Evolutionary conservation across 92 coral and sea anemone genomes (phyloP).

Genomic region (Epizoanthus illoricatus): DNA sequence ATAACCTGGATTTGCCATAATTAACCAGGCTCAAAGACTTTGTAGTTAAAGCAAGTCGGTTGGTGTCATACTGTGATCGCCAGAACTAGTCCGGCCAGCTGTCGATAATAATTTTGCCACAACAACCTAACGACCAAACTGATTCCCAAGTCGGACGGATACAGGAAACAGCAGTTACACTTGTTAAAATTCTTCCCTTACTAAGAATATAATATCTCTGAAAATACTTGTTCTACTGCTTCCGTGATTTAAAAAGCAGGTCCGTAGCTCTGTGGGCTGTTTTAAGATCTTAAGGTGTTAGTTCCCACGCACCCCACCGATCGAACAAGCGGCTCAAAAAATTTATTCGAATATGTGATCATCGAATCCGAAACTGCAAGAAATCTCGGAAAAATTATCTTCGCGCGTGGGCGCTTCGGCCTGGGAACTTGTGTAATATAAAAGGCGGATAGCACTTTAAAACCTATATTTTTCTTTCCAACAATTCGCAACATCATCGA

Average conservation of each 20-base stretch:
- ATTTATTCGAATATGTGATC: conserved; percentile 1
- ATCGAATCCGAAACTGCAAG: conserved; percentile 13
- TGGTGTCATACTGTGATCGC: conserved; percentile 23
- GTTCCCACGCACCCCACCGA: conserved; percentile 22
- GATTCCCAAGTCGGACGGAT: conserved; percentile 31
- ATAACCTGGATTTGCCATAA: neutral
- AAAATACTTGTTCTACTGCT: neutral
- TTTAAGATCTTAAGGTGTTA: neutral
- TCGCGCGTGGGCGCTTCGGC: neutral
- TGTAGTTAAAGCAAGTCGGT: neutral
- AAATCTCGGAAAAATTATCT: neutral
- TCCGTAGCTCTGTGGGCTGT: neutral
- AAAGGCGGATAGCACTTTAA: neutral
- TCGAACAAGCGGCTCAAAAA: conserved; percentile 22
- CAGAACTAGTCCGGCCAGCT: conserved; percentile 6
- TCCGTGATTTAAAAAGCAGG: neutral
- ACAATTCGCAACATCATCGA: neutral
- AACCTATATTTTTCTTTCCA: neutral
- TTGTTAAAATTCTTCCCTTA: neutral
- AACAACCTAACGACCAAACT: conserved; percentile 22
- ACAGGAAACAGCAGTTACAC: neutral
- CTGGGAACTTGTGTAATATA: neutral
- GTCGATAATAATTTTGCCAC: neutral
- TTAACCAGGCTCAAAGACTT: conserved; percentile 13
- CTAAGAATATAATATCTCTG: neutral